Conservation (phyloP, 2,113 vertebrate species). For the Eublepharis macularius region DNA sequence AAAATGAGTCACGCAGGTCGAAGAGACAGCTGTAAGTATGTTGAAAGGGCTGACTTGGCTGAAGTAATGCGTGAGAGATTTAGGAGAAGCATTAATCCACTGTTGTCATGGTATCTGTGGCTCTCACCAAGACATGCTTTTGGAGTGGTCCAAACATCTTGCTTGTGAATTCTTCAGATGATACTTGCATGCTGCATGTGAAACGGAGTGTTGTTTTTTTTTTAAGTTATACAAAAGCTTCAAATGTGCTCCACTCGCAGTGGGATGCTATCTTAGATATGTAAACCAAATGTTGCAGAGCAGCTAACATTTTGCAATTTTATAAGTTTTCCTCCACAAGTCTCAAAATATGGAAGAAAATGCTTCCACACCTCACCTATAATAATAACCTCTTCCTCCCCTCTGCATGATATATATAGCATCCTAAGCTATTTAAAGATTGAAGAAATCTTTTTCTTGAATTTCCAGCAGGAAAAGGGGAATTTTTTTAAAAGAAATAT, state of each 20-base stretch:
- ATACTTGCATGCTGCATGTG: background rate
- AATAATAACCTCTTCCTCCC: too few relatives aligned
- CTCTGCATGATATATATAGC: background rate
- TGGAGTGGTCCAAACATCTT: background rate
- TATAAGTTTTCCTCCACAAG: background rate
- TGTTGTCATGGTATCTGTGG: background rate
- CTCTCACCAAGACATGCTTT: background rate
- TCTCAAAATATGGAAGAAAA: background rate
- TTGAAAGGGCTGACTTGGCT: background rate
- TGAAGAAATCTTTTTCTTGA: background rate
- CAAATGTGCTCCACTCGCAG: too few relatives aligned
- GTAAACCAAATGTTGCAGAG: background rate
- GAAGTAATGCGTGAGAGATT: background rate
- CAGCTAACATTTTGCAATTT: background rate
- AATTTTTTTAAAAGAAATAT: background rate
- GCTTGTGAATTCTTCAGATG: background rate
- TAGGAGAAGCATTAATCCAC: background rate
- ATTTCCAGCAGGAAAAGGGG: background rate
- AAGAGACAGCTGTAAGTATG: background rate
- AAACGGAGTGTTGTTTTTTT: too few relatives aligned
- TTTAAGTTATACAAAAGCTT: too few relatives aligned
- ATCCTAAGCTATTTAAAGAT: background rate
- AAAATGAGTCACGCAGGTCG: background rate
- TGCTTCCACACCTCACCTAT: background rate
- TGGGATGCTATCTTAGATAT: too few relatives aligned